phyloP scores from a whole-genome alignment of 2,888 invertebrate genomes.

The Empis stercorea region DNA sequence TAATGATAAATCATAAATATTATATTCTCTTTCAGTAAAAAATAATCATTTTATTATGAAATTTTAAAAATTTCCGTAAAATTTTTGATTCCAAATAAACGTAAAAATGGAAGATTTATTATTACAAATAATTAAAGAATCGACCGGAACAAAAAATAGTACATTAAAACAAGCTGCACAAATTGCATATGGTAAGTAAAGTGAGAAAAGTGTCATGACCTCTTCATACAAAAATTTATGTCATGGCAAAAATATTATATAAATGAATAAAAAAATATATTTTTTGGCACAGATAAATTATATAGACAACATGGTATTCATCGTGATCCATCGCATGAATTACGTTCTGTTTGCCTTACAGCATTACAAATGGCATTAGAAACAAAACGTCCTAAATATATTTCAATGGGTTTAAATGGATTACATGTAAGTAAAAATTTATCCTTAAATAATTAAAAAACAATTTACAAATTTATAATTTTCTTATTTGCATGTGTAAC shows the following conservation, averaged over 20 bases:
- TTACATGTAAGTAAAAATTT: slow-evolving; percentile 59
- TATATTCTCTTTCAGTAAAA: no score
- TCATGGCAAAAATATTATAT: no score
- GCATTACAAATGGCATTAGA: slow-evolving; percentile 80
- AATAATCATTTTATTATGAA: no score
- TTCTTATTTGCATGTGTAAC: no score
- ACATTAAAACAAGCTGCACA: slow-evolving; percentile 69
- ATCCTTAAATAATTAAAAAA: background rate
- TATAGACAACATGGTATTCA: slow-evolving; percentile 65
- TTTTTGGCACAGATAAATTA: slow-evolving; percentile 50
- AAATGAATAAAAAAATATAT: slow-evolving; percentile 15
- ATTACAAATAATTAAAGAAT: slow-evolving; percentile 72
- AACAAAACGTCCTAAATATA: slow-evolving; percentile 72
- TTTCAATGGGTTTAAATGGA: slow-evolving; percentile 71
- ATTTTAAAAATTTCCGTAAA: background rate
- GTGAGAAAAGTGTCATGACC: slow-evolving; percentile 11
- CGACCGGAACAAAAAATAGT: slow-evolving; percentile 59
- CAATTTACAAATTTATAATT: background rate
- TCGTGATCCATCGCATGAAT: slow-evolving; percentile 69
- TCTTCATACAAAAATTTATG: background rate
- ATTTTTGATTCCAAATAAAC: slow-evolving; percentile 26
- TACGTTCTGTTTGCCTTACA: slow-evolving; percentile 70
- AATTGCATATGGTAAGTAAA: slow-evolving; percentile 76
- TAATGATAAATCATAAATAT: no score
- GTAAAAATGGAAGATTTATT: slow-evolving; percentile 71